Evolutionary conservation across 2,113 vertebrate genomes (phyloP).

Genomic region (cat (Felis catus)): DNA sequence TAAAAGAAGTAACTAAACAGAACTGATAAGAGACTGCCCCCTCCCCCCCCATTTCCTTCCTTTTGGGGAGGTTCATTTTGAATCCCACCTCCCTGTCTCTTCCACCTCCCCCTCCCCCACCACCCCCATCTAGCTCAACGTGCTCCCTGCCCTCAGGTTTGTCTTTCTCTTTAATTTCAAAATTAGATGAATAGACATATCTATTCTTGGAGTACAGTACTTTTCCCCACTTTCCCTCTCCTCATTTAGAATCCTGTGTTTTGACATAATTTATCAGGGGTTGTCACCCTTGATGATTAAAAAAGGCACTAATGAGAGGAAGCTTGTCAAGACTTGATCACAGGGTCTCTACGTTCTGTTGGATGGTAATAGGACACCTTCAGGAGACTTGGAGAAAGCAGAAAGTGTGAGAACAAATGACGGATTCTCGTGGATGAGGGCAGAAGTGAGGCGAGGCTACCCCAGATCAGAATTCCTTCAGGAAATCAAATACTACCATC

Average conservation of each 20-base stretch:
- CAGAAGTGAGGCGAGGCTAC: conserved; percentile 37
- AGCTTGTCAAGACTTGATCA: conserved; percentile 81
- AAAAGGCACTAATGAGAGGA: conserved; percentile 82
- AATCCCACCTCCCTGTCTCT: neutral
- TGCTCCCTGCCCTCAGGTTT: neutral
- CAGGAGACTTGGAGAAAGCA: conserved; percentile 51
- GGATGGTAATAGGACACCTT: conserved; percentile 69
- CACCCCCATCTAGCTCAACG: neutral
- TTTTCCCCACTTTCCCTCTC: conserved; percentile 54
- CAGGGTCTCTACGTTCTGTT: conserved; percentile 62
- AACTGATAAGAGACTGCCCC: neutral
- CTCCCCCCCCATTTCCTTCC: neutral
- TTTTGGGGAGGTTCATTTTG: neutral
- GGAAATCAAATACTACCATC: neutral
- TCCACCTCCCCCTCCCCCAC: too few species aligned
- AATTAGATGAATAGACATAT: conserved; percentile 67
- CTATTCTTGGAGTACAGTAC: conserved; percentile 64
- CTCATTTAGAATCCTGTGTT: conserved; percentile 72
- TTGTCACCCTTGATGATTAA: conserved; percentile 84
- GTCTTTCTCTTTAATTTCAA: conserved; percentile 58
- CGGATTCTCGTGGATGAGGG: conserved; percentile 55
- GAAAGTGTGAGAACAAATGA: conserved; percentile 72
- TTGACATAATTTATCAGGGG: conserved; percentile 80
- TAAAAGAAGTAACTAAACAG: neutral
- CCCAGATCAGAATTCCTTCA: neutral